Percentiles rank a stretch among this genome's conserved stretches.
These are phyloP conservation scores for Eubucco bourcierii DNA, from an alignment of 2,113 vertebrate genomes.

Conservation along the genomic window DNA sequence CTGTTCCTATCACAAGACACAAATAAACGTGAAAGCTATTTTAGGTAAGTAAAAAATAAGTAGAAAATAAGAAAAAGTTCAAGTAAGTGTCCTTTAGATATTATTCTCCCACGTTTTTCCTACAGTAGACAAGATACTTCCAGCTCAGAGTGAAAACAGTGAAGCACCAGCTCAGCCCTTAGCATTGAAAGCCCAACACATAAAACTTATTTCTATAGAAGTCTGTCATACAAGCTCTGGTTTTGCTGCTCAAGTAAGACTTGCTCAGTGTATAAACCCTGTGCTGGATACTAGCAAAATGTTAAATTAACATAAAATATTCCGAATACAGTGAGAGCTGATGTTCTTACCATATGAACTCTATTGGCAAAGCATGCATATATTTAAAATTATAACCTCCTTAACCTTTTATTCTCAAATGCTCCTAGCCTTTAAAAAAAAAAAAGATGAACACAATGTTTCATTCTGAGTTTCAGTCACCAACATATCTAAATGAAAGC, in stretches of 20 bases:
- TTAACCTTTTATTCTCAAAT: neutral
- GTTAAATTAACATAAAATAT: neutral
- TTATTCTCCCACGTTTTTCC: neutral
- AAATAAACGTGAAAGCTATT: neutral
- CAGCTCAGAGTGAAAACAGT: neutral
- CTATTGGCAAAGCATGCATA: neutral
- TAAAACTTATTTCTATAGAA: neutral
- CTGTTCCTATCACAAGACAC: neutral
- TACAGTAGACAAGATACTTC: neutral
- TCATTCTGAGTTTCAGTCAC: neutral
- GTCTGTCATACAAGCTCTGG: neutral
- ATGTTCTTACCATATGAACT: neutral
- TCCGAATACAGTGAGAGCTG: neutral
- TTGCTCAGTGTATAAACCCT: neutral
- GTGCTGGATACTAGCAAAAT: neutral
- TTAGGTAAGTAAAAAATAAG: neutral
- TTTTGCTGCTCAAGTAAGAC: neutral
- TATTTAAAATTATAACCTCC: neutral
- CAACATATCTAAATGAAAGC: neutral
- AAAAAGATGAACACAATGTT: neutral
- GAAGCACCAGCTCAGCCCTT: neutral
- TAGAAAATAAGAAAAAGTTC: neutral
- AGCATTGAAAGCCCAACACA: neutral
- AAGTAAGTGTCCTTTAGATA: neutral
- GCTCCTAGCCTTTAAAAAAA: neutral